phyloP scores from a whole-genome alignment of 2,113 vertebrate genomes.

The Toxotes chatareus region DNA sequence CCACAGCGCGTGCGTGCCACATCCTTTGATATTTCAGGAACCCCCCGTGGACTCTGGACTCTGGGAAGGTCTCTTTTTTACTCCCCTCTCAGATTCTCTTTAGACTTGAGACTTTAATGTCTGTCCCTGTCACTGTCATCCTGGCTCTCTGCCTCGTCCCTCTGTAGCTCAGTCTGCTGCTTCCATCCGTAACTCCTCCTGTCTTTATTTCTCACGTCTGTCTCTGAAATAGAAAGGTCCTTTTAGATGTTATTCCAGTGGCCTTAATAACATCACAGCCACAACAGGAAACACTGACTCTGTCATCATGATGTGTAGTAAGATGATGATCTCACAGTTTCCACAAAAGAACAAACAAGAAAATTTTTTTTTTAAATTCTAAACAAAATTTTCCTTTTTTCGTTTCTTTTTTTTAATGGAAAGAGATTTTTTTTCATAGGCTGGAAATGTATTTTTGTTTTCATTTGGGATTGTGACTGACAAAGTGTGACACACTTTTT shows the following conservation, averaged over 20 bases:
- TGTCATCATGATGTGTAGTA: not conserved
- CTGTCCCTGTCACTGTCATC: not conserved
- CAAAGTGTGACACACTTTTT: not conserved
- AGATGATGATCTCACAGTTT: not conserved
- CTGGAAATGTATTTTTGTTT: too few species aligned
- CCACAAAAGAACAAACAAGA: not conserved
- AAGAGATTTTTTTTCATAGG: too few species aligned
- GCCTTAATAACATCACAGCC: not conserved
- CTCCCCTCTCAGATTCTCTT: slow-evolving; percentile 40
- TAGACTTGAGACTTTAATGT: slow-evolving; percentile 30
- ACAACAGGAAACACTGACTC: not conserved
- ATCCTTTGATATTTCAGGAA: not conserved
- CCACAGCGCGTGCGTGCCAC: not conserved
- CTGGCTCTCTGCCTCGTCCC: not conserved
- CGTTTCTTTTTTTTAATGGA: too few species aligned
- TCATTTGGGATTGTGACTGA: too few species aligned
- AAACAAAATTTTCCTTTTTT: not conserved
- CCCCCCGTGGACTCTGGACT: not conserved
- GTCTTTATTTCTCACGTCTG: slow-evolving; percentile 2
- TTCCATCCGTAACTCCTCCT: slow-evolving; percentile 37
- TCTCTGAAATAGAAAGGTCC: not conserved
- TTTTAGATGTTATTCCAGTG: not conserved
- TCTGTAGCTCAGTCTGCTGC: slow-evolving; percentile 7
- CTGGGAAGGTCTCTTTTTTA: not conserved
- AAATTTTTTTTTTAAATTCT: too few species aligned